Percentiles rank a stretch among this genome's conserved stretches.
phyloP scores from a whole-genome alignment of 2,113 vertebrate species.

The Myiopsitta monachus region DNA sequence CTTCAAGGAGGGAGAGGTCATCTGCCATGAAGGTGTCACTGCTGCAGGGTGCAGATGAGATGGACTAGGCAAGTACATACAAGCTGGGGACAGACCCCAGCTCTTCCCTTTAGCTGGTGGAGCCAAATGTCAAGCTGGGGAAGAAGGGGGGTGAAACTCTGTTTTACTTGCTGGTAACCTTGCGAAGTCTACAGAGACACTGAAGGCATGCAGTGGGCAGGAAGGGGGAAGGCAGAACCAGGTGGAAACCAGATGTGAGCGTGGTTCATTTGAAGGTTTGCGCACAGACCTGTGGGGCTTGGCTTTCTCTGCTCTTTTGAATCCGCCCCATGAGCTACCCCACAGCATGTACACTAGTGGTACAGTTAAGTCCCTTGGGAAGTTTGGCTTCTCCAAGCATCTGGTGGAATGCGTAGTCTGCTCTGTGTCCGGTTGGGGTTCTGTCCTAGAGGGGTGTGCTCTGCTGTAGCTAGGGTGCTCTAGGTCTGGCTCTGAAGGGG shows the following conservation, averaged over 20 bases:
- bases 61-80: background rate
- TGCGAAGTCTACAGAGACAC: background rate
- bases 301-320: background rate
- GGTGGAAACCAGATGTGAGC: slow-evolving; percentile 17
- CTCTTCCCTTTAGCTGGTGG: background rate
- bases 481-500: background rate
- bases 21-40: background rate
- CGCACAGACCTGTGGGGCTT: background rate
- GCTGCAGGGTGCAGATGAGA: background rate
- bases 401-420: background rate
- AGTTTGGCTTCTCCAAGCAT: background rate
- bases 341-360: background rate
- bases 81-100: background rate
- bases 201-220: background rate
- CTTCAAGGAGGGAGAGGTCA: background rate
- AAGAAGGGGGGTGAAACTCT: background rate
- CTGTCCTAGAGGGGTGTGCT: background rate
- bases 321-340: background rate
- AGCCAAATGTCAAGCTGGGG: background rate
- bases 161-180: background rate
- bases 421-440: background rate
- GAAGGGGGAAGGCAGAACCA: background rate
- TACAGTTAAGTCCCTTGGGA: background rate
- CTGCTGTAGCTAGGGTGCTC: background rate
- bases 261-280: background rate